A percentile compares a stretch with the other conserved stretches of the same genome.
Conservation (phyloP, 2,113 vertebrate species). For the Donacobius atricapilla region DNA sequence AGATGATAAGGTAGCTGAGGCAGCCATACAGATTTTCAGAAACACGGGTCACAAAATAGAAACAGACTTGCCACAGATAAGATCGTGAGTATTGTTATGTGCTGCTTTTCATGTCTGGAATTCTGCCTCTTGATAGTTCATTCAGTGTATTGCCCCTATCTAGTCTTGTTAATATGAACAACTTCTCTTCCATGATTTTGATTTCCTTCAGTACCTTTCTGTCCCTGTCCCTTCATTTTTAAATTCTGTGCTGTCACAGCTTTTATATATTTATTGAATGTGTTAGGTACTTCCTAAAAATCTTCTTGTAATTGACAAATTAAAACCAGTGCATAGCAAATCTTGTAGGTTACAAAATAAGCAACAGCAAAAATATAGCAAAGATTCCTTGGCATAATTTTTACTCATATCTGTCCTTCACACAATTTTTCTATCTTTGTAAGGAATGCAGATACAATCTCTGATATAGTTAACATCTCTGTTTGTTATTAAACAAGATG, state of each 20-base stretch:
- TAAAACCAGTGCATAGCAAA: not conserved
- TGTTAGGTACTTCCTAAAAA: not conserved
- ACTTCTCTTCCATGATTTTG: not conserved
- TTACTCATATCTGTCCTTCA: not conserved
- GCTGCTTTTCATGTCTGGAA: not conserved
- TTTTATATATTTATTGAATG: not conserved
- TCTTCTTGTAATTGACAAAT: not conserved
- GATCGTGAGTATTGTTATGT: constrained; percentile 83
- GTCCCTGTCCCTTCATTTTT: not conserved
- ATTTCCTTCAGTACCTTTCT: not conserved
- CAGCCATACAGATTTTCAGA: constrained; percentile 98
- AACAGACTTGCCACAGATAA: constrained; percentile 93
- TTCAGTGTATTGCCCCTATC: not conserved
- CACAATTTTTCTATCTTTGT: not conserved
- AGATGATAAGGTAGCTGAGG: constrained; percentile 98
- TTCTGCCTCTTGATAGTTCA: not conserved
- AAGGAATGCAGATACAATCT: not conserved
- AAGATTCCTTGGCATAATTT: not conserved
- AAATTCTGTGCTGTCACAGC: not conserved
- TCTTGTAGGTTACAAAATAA: not conserved
- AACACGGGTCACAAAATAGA: constrained; percentile 99
- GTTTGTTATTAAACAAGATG: not conserved
- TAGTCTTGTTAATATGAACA: not conserved
- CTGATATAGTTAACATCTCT: not conserved
- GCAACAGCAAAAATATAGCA: not conserved